Conservation (phyloP, 2,888 invertebrate species). For the Escarpia spicata region DNA sequence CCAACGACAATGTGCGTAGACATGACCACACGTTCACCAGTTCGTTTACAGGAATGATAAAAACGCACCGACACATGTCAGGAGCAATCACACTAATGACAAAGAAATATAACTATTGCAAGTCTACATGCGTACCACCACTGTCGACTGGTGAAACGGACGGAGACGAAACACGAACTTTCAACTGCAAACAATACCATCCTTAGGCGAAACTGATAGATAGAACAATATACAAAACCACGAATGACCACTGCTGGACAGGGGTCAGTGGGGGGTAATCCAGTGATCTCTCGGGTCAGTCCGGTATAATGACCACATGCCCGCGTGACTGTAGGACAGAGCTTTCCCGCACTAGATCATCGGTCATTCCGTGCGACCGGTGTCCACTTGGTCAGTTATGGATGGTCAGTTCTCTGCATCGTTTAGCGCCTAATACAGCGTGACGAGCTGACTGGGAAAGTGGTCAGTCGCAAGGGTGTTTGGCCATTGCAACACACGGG, state of each 20-base stretch:
- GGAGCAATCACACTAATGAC: too few relatives aligned
- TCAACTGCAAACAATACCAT: too few relatives aligned
- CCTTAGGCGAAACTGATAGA: background rate
- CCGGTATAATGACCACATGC: background rate
- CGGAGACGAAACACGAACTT: too few relatives aligned
- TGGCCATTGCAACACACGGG: background rate
- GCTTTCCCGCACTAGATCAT: background rate
- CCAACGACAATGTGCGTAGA: background rate
- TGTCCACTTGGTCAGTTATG: slow-evolving; percentile 16
- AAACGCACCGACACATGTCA: background rate
- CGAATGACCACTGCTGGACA: background rate
- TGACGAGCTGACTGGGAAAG: background rate
- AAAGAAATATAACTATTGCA: too few relatives aligned
- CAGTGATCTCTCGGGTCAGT: background rate
- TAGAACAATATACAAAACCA: background rate
- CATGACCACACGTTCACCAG: background rate
- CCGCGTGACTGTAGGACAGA: background rate
- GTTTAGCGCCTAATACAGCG: background rate
- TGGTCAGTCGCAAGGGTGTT: background rate
- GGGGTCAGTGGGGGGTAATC: background rate
- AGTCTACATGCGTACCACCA: too few relatives aligned
- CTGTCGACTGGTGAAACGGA: too few relatives aligned
- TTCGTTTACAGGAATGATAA: background rate
- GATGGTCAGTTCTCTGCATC: background rate
- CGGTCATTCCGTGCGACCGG: background rate